A percentile compares a stretch with the other conserved stretches of the same genome.
Evolutionary conservation across 2,113 vertebrate genomes (phyloP).

Genomic region (Gorsachius goisagi): DNA sequence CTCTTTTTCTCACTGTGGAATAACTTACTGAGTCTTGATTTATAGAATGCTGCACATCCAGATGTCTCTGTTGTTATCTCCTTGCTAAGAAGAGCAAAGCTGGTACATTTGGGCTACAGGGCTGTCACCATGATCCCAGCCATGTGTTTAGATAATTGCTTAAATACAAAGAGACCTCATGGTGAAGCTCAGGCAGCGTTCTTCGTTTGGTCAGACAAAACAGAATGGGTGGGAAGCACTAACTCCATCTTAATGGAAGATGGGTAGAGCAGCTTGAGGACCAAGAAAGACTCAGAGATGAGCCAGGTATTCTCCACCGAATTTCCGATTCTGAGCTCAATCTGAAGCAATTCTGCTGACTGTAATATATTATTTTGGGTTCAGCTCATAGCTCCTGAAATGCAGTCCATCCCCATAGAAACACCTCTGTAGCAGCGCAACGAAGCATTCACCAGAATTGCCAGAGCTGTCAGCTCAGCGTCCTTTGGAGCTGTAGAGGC

Average conservation of each 20-base stretch:
- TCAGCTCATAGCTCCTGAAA: not conserved
- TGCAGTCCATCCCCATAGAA: not conserved
- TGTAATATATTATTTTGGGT: not conserved
- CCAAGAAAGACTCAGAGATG: not conserved
- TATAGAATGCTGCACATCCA: not conserved
- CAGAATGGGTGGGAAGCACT: not conserved
- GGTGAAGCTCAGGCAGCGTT: not conserved
- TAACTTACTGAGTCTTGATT: not conserved
- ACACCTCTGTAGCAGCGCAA: not conserved
- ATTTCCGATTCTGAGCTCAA: not conserved
- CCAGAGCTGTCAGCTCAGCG: not conserved
- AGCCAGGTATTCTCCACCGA: not conserved
- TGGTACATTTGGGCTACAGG: not conserved
- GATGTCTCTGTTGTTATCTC: not conserved
- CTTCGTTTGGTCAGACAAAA: not conserved
- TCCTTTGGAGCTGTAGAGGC: not conserved
- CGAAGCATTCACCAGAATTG: not conserved
- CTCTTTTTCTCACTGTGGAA: not conserved
- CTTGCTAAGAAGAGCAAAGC: not conserved
- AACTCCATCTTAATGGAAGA: not conserved
- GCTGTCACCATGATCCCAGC: not conserved
- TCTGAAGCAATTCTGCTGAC: not conserved
- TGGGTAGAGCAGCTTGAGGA: not conserved
- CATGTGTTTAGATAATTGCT: not conserved
- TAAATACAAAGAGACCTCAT: not conserved